Evolutionary conservation across 2,888 invertebrate genomes (phyloP).

Genomic region (Aleiodes testaceus): DNA sequence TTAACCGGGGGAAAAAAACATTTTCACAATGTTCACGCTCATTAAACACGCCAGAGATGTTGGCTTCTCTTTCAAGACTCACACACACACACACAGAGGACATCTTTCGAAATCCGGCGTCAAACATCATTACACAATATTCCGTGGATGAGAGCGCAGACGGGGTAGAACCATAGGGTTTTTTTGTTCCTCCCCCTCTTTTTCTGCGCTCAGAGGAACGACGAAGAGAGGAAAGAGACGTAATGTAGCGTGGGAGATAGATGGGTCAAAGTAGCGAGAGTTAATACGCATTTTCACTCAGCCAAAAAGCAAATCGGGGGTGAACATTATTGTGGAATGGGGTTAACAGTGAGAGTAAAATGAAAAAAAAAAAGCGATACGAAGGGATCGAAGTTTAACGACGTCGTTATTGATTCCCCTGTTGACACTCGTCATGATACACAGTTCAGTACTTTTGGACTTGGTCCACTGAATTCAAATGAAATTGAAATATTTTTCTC

Average conservation of each 20-base stretch:
- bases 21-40: constrained; percentile 42
- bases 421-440: constrained; percentile 16
- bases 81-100: constrained; percentile 34
- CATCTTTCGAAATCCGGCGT: constrained; percentile 58
- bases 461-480: constrained; percentile 5
- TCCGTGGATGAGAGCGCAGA: constrained; percentile 55
- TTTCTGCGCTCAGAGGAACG: constrained; percentile 19
- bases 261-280: constrained; percentile 62
- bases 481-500: too few species aligned
- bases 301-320: constrained; percentile 35
- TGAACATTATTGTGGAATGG: too few species aligned
- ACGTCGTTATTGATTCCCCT: constrained; percentile 58
- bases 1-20: constrained; percentile 32
- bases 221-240: constrained; percentile 57
- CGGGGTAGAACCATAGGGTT: constrained; percentile 34
- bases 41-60: constrained; percentile 39
- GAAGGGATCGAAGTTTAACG: constrained; percentile 49
- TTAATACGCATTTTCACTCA: constrained; percentile 66
- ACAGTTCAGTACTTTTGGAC: too few species aligned
- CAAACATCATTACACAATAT: constrained; percentile 68
- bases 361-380: neutral
- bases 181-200: too few species aligned
- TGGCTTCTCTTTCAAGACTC: constrained; percentile 27
- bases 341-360: constrained; percentile 46
- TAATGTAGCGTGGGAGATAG: constrained; percentile 71